These are phyloP conservation scores for Illadopsis cleaveri DNA, from an alignment of 2,113 vertebrate genomes.

Conservation along the genomic window DNA sequence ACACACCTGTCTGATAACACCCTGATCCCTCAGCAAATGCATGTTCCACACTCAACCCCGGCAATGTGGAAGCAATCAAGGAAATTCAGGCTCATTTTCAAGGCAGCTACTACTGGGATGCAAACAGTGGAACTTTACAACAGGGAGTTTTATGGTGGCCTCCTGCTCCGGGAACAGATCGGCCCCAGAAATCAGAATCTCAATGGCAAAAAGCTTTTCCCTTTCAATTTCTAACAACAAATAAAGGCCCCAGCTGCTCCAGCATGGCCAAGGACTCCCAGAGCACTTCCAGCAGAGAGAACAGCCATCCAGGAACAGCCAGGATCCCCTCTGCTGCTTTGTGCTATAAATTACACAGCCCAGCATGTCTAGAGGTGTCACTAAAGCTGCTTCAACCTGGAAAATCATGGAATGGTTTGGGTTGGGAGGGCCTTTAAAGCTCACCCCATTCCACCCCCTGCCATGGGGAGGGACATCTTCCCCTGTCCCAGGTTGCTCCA, in stretches of 20 bases:
- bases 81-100: slow-evolving; percentile 1
- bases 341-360: not conserved
- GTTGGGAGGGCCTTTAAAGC: not conserved
- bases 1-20: not conserved
- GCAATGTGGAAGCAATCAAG: slow-evolving; percentile 32
- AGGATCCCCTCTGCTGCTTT: not conserved
- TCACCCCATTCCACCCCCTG: not conserved
- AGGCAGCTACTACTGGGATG: slow-evolving; percentile 13
- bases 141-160: not conserved
- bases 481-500: fast-evolving
- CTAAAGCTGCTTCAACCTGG: not conserved
- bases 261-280: not conserved
- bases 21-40: not conserved
- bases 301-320: not conserved
- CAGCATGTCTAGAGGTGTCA: not conserved
- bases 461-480: no score
- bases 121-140: not conserved
- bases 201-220: not conserved
- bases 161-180: not conserved
- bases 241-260: slow-evolving; percentile 22
- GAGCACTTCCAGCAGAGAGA: not conserved
- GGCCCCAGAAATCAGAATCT: slow-evolving; percentile 33
- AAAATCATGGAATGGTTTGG: not conserved
- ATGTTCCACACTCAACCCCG: slow-evolving; percentile 13
- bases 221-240: not conserved